Evolutionary conservation across 2,797 vertebrate species (phyloP).

Genomic region (Takifugu rubripes): DNA sequence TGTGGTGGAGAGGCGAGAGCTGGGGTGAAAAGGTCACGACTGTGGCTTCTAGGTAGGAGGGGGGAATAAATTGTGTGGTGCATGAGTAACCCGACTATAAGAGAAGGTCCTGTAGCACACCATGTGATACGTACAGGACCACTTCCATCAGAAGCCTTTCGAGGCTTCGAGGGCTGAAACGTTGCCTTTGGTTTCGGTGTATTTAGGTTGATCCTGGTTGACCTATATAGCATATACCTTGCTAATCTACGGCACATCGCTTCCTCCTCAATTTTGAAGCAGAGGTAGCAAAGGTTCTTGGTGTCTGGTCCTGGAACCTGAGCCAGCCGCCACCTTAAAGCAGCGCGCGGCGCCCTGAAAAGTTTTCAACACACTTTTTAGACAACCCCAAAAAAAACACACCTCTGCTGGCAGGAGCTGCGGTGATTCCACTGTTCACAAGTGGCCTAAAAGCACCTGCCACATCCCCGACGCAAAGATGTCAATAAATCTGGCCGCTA

Average conservation of each 20-base stretch:
- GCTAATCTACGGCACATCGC: no score
- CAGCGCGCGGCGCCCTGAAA: constrained; percentile 52
- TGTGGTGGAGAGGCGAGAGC: constrained; percentile 39
- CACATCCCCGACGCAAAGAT: constrained; percentile 69
- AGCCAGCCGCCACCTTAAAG: constrained; percentile 52
- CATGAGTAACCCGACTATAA: constrained; percentile 16
- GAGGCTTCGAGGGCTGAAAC: no score
- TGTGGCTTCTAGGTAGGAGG: constrained; percentile 33
- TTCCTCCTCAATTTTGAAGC: neutral
- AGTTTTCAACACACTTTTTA: constrained; percentile 64
- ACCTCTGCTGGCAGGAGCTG: constrained; percentile 45
- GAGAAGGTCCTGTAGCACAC: neutral
- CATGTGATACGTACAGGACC: no score
- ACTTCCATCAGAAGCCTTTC: no score
- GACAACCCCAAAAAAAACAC: constrained; percentile 23
- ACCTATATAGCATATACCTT: no score
- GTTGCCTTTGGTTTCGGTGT: no score
- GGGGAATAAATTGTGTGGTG: constrained; percentile 27
- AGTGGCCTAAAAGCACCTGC: constrained; percentile 72
- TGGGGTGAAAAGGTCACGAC: constrained; percentile 53
- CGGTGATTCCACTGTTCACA: constrained; percentile 50
- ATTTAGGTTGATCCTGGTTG: no score
- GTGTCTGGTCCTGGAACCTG: constrained; percentile 58
- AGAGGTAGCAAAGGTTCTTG: constrained; percentile 17
- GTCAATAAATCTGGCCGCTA: constrained; percentile 77